Evolutionary conservation across 1,140 invertebrate species (phyloP).

Genomic region (Diploscapter pachys): DNA sequence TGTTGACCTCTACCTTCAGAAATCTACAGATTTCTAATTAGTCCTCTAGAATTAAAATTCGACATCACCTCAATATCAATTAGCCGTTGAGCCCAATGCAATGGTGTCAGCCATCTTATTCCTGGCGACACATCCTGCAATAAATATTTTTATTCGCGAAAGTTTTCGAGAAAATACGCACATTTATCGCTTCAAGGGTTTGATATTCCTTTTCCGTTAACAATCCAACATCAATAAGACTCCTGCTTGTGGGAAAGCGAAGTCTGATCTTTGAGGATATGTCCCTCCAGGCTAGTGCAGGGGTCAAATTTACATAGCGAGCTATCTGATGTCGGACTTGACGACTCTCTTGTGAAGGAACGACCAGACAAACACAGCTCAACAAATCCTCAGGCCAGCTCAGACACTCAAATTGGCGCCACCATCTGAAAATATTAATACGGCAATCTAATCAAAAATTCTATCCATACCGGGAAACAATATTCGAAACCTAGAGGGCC

Average conservation of each 20-base stretch:
- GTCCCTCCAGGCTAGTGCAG: conserved; percentile 32
- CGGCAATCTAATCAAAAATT: neutral
- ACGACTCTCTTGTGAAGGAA: conserved; percentile 22
- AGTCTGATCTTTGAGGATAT: conserved; percentile 30
- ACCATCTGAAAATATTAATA: conserved; percentile 23
- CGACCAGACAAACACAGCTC: conserved; percentile 19
- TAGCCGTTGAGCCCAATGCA: conserved; percentile 32
- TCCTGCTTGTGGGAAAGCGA: conserved; percentile 17
- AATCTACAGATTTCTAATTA: conserved; percentile 8
- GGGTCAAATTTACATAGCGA: conserved; percentile 26
- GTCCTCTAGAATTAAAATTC: no score
- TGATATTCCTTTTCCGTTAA: conserved; percentile 29
- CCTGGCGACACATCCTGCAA: conserved; percentile 26
- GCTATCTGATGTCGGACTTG: conserved; percentile 30
- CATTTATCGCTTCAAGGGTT: neutral
- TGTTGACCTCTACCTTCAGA: conserved; percentile 9
- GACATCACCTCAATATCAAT: conserved; percentile 16
- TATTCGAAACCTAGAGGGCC: no score
- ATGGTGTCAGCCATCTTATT: conserved; percentile 29
- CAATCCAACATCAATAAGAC: conserved; percentile 26
- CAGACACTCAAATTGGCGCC: conserved; percentile 33
- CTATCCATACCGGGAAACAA: no score
- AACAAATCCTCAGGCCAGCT: conserved; percentile 36
- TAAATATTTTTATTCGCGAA: neutral
- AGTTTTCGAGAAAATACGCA: neutral